Evolutionary conservation across 2,888 invertebrate genomes (phyloP), one percentile per base, ranked within the genome.

Genomic region (Ditylenchus weischeri): DNA sequence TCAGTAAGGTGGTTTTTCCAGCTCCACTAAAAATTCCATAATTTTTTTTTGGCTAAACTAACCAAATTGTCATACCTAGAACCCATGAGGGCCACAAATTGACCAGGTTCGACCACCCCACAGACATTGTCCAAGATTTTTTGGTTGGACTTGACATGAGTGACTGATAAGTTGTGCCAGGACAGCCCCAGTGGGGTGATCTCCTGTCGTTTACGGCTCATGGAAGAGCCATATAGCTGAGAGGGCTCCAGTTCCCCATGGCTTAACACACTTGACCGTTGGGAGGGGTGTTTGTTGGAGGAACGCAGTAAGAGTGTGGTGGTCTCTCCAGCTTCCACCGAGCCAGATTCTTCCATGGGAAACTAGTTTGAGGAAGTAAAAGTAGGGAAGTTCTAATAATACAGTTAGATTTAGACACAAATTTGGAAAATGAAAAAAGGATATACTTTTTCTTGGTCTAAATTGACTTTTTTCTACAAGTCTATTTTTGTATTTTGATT

Each of bases 1-100:
- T 88, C 90, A 93, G 90, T 61, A 93, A 84, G 0, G 92, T 91
- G 69, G 90, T 91, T 86, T 93, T 93, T 0, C 92, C 93, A 15
- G 91, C 90, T n/a, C 93, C 93, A 84, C 90, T 90, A 57, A 72
- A 71, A 57, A 10, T 49, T 7, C 23, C 23, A 18, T 6, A 23
- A 60, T n/a, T 6, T 18, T 19, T 4, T 23, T 18, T 43, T 6
- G 29, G 35, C 48, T 15, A 61, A 29, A 29, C 6, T 29, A 6
- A 60, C 18, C 29, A 7, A 7, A 57, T 11, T 1, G 10, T n/a
- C 57, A 7, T 43, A 70, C 68, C 70, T 69, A n/a, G 69, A 78
- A 54, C 81, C 82, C 82, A 82, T 82, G 69, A 82, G 66, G 11
- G 82, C 82, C 18, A 82, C 67, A 10, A 81, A 73, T 69, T 83